Percentiles rank a stretch among this genome's conserved stretches.
Evolutionary conservation across 1,140 invertebrate genomes (phyloP).

Genomic region (Druon quercuslanigerum): DNA sequence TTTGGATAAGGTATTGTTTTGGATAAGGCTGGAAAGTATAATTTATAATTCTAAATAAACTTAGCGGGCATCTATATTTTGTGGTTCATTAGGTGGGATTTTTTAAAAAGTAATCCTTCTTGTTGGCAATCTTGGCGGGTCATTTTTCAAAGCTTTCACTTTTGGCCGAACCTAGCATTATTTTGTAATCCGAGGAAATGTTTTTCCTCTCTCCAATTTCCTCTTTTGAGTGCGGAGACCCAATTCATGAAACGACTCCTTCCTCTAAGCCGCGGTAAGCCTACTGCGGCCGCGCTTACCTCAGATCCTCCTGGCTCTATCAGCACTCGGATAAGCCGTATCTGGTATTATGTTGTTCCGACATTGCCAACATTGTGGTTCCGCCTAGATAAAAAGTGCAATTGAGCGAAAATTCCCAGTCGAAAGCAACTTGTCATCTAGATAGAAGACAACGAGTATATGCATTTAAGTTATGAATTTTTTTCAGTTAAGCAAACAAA

Average conservation of each 20-base stretch:
- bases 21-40: too few relatives aligned
- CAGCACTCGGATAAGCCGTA: slow-evolving; percentile 67
- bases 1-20: too few relatives aligned
- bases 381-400: slow-evolving; percentile 55
- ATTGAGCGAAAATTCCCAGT: slow-evolving; percentile 39
- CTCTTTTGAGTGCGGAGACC: slow-evolving; percentile 46
- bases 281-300: slow-evolving; percentile 61
- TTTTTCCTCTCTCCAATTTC: slow-evolving; percentile 37
- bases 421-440: background rate
- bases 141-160: slow-evolving; percentile 12
- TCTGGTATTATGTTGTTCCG: slow-evolving; percentile 63
- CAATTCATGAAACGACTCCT: slow-evolving; percentile 30
- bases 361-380: slow-evolving; percentile 61
- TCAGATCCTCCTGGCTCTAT: slow-evolving; percentile 61
- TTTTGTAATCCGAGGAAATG: slow-evolving; percentile 42
- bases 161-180: slow-evolving; percentile 28
- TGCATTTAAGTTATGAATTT: slow-evolving; percentile 21
- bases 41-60: too few relatives aligned
- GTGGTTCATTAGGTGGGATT: too few relatives aligned
- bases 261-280: slow-evolving; percentile 61
- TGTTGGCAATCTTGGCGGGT: background rate
- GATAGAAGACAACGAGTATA: background rate
- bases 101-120: too few relatives aligned
- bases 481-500: background rate
- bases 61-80: too few relatives aligned